Evolutionary conservation across 1,140 invertebrate species (phyloP).

Genomic region (Drosophila bifasciata): DNA sequence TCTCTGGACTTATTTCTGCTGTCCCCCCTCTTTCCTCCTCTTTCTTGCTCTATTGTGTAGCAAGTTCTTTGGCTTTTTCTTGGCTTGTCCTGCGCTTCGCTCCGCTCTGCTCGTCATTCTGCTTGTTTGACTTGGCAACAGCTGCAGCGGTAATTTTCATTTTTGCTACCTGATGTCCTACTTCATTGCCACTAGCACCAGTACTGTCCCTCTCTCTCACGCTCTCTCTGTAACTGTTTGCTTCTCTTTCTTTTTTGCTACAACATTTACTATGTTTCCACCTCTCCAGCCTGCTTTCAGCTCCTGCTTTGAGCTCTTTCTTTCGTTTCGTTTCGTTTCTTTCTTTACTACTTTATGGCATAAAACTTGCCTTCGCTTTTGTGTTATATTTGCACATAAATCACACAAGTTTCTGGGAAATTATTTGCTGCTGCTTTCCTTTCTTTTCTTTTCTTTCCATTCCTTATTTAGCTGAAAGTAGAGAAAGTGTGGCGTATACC

Average conservation of each 20-base stretch:
- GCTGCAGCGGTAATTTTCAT: slow-evolving; percentile 67
- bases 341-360: slow-evolving; percentile 16
- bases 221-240: neutral
- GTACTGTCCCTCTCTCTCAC: neutral
- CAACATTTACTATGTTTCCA: neutral
- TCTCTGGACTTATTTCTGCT: slow-evolving; percentile 12
- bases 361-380: slow-evolving; percentile 61
- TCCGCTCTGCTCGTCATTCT: slow-evolving; percentile 35
- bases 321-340: neutral
- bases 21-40: neutral
- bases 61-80: neutral
- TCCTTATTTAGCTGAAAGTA: neutral
- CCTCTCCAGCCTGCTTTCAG: neutral
- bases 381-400: slow-evolving; percentile 76
- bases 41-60: too few species aligned
- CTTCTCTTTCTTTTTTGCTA: neutral
- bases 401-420: slow-evolving; percentile 71
- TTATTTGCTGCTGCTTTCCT: slow-evolving; percentile 43
- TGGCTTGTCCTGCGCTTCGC: slow-evolving; percentile 29
- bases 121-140: slow-evolving; percentile 67
- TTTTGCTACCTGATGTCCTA: slow-evolving; percentile 71
- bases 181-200: slow-evolving; percentile 58
- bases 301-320: too few species aligned
- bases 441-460: neutral
- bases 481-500: neutral